Conservation (phyloP, 2,797 vertebrate species). For the Gallirallus australis region DNA sequence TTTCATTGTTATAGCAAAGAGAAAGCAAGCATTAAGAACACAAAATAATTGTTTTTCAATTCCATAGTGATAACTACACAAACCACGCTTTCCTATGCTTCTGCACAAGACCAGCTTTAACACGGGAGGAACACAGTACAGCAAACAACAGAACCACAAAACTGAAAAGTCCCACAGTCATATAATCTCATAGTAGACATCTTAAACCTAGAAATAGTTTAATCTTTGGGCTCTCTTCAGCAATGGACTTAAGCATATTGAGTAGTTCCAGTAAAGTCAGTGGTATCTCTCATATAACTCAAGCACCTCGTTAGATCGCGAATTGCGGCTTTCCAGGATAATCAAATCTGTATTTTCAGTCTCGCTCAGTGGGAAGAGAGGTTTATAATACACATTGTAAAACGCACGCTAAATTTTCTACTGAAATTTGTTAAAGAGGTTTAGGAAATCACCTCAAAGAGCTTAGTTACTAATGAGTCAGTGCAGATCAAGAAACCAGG, state of each 20-base stretch:
- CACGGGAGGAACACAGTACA: accelerated
- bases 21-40: background rate
- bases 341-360: background rate
- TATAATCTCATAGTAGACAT: background rate
- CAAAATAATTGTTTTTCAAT: background rate
- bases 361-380: background rate
- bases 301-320: background rate
- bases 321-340: background rate
- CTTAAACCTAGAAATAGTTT: background rate
- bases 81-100: background rate
- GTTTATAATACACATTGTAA: background rate
- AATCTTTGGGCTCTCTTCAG: background rate
- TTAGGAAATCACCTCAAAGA: background rate
- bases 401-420: background rate
- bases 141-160: background rate
- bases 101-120: background rate
- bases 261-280: background rate
- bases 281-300: background rate
- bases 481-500: background rate
- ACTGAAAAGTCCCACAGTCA: background rate
- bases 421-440: background rate
- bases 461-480: background rate
- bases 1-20: background rate
- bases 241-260: background rate
- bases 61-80: background rate